Evolutionary conservation across 2,888 invertebrate species (phyloP), one percentile per base, ranked within the genome.

Genomic region (Chesias legatella): DNA sequence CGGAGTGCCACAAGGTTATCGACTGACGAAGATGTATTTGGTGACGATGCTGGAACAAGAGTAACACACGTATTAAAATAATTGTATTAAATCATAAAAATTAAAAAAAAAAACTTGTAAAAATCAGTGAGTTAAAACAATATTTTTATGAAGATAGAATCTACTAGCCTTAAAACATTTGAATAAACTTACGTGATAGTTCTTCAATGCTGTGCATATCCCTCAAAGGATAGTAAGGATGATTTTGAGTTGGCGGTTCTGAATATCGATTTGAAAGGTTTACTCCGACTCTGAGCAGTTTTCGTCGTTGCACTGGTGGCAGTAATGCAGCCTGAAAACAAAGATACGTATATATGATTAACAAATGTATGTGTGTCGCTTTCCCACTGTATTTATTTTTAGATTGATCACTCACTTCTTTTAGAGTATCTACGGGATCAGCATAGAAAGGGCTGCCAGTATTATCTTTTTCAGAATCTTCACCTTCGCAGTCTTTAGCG

Each of bases 391-490:
- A 17, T 17, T 3, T n/a, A n/a, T n/a, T 17, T 17, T 17, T 17
- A 5, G 13, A 17, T 20, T 7, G 5, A 10, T 9, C 10, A 63
- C 69, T 60, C 67, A 89, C 88, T 67, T 91, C 91, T 64, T 92
- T 91, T 39, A 96, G 88, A 13, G 95, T 92, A 80, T 96, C 96
- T 7, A 96, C 95, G 17, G 96, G 96, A 76, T 96, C 96, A 1
- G 95, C 95, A 68, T 96, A 96, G 67, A 95, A 95, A 1, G 96
- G 96, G 72, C 95, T 95, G 7, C 93, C 93, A 67, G 95, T 93
- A 54, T 94, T 94, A 46, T 89, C 88, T 48, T 86, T 82, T 48
- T 86, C 88, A 34, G 77, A 74, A 34, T 80, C 79, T 26, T 77
- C 77, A 27, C 66, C 71, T 35, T 71, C 64, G 13, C 13, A 2